A percentile compares a stretch with the other conserved stretches of the same genome.
phyloP scores from a whole-genome alignment of 2,797 vertebrate genomes.

The Tenualosa thibaudeaui region DNA sequence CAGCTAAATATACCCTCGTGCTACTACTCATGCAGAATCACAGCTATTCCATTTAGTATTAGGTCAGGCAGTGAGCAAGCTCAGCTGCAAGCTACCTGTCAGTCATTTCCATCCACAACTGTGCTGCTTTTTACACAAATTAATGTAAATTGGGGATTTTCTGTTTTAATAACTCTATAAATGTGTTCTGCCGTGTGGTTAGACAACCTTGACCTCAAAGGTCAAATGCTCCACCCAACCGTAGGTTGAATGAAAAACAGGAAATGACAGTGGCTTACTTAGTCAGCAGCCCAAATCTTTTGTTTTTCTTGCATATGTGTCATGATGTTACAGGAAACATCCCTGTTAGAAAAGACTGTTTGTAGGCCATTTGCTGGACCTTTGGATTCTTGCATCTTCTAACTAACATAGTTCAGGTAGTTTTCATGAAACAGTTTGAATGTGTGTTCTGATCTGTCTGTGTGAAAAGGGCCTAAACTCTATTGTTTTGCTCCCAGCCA shows the following conservation, averaged over 20 bases:
- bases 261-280: slow-evolving; percentile 7
- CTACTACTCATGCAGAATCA: background rate
- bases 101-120: background rate
- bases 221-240: background rate
- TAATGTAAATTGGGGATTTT: slow-evolving; percentile 1
- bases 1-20: background rate
- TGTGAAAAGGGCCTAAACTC: too few relatives aligned
- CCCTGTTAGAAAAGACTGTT: background rate
- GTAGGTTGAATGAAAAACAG: slow-evolving; percentile 7
- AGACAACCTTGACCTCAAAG: slow-evolving; percentile 11
- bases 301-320: background rate
- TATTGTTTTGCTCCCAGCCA: too few relatives aligned
- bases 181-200: background rate
- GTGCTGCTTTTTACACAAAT: background rate
- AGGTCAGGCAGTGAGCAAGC: background rate
- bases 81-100: background rate
- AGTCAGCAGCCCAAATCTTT: background rate
- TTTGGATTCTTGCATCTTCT: background rate
- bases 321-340: background rate
- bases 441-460: too few relatives aligned
- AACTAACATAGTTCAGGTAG: background rate
- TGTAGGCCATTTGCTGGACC: background rate
- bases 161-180: background rate
- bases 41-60: background rate
- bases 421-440: background rate